Conservation (phyloP, 2,113 vertebrate genomes). For the Ascaphus truei region DNA sequence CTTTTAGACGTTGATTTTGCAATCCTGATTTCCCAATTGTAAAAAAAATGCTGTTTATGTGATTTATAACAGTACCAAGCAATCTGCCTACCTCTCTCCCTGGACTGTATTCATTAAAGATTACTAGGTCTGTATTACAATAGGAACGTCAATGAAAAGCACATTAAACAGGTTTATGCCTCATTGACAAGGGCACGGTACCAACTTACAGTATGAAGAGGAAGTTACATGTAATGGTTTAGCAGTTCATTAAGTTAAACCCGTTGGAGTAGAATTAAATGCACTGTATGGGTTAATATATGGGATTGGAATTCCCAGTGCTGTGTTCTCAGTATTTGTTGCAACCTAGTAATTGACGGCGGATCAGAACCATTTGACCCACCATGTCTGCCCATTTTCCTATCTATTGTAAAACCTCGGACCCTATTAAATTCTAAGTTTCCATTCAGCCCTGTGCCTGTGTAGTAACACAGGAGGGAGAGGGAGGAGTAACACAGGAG, state of each 20-base stretch:
- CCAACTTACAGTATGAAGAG: not conserved
- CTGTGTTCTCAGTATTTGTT: no score
- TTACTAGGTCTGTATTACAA: slow-evolving; percentile 2
- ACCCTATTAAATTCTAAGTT: no score
- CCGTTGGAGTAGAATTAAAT: not conserved
- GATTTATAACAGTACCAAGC: not conserved
- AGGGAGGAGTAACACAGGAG: no score
- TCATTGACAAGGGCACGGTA: not conserved
- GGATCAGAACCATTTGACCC: no score
- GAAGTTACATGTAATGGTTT: not conserved
- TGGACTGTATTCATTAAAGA: not conserved
- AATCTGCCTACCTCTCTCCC: not conserved
- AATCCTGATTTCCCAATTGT: not conserved
- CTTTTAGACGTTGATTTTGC: not conserved
- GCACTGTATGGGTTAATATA: no score
- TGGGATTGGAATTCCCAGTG: no score
- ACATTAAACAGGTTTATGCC: not conserved
- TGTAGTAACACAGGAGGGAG: no score
- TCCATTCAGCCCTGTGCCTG: no score
- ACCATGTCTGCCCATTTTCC: no score
- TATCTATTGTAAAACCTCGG: no score
- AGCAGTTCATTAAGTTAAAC: not conserved
- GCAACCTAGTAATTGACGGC: no score
- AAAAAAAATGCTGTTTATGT: not conserved
- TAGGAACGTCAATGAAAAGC: not conserved